A percentile compares a stretch with the other conserved stretches of the same genome.
These are phyloP conservation scores for Rhincodon typus DNA, from an alignment of 2,797 vertebrate genomes.

Conservation along the genomic window DNA sequence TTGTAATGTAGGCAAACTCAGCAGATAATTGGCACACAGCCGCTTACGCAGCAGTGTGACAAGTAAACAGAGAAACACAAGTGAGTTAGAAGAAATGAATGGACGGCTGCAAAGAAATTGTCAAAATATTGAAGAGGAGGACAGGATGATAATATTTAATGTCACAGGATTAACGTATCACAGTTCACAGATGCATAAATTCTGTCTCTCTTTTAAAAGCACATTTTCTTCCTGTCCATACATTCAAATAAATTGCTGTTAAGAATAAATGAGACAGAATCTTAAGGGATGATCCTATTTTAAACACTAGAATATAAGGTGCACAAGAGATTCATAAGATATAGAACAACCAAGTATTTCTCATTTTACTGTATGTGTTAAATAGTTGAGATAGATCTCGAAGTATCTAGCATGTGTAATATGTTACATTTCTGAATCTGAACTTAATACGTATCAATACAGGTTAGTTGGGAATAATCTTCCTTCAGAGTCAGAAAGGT, in stretches of 20 bases:
- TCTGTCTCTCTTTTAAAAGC: neutral
- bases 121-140: neutral
- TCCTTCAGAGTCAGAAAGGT: too few relatives aligned
- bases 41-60: neutral
- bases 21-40: neutral
- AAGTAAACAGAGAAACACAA: neutral
- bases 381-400: neutral
- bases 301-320: neutral
- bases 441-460: neutral
- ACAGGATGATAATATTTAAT: neutral
- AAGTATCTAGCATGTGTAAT: neutral
- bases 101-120: neutral
- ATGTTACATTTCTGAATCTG: neutral
- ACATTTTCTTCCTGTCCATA: neutral
- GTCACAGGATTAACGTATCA: neutral
- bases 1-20: neutral
- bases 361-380: neutral
- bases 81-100: neutral
- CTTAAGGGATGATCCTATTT: neutral
- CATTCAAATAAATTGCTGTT: neutral
- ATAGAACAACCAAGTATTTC: neutral
- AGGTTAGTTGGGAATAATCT: too few relatives aligned
- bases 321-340: neutral
- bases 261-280: neutral
- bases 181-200: neutral